Evolutionary conservation across 2,888 invertebrate species (phyloP).

Genomic region (Agrotis exclamationis): DNA sequence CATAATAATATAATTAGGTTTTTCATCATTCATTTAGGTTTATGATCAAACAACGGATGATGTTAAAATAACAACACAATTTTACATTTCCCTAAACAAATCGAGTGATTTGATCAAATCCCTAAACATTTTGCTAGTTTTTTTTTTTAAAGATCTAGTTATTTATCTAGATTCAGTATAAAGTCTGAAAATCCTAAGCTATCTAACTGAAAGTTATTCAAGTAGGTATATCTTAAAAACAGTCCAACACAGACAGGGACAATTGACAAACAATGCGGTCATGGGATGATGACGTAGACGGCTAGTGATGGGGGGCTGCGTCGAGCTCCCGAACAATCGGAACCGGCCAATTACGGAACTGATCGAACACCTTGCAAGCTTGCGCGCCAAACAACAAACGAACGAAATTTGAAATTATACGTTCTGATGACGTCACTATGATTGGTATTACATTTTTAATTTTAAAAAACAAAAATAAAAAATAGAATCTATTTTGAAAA

Average conservation of each 20-base stretch:
- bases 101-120: too few species aligned
- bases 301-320: constrained; percentile 53
- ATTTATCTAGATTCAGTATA: neutral
- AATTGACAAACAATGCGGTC: constrained; percentile 69
- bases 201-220: neutral
- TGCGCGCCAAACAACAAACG: constrained; percentile 61
- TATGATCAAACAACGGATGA: too few species aligned
- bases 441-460: neutral
- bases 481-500: too few species aligned
- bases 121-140: too few species aligned
- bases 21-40: too few species aligned
- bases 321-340: constrained; percentile 78
- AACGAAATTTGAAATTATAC: constrained; percentile 30
- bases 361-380: constrained; percentile 85
- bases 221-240: constrained; percentile 24
- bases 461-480: too few species aligned
- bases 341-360: constrained; percentile 82
- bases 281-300: constrained; percentile 58
- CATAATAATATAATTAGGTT: too few species aligned
- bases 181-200: neutral
- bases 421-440: constrained; percentile 24
- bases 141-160: neutral
- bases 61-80: too few species aligned
- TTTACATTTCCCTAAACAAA: too few species aligned
- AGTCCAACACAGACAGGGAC: constrained; percentile 36